Percentiles rank a stretch among this genome's conserved stretches.
phyloP scores from a whole-genome alignment of 2,797 vertebrate species.

The Xyrichtys novacula region DNA sequence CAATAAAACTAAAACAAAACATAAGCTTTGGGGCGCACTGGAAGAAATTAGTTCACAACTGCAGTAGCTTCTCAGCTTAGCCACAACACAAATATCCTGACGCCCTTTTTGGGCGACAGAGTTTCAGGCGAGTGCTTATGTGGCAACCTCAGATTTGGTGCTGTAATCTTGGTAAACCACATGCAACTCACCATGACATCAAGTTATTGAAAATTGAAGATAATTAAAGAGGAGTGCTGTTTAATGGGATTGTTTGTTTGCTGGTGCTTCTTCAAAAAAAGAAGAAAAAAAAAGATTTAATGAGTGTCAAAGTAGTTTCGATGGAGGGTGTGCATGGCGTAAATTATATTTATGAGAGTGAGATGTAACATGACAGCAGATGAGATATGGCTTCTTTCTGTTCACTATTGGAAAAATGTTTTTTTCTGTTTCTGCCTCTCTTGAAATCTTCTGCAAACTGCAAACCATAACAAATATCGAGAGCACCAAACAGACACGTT shows the following conservation, averaged over 20 bases:
- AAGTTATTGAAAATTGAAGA: constrained; percentile 25
- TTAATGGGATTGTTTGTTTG: constrained; percentile 31
- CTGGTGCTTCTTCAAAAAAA: constrained; percentile 2
- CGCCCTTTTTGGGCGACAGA: constrained; percentile 35
- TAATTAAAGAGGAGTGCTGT: constrained; percentile 33
- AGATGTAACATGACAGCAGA: constrained; percentile 1
- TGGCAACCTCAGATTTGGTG: constrained; percentile 25
- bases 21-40: constrained; percentile 50
- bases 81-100: constrained; percentile 56
- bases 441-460: background rate
- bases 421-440: background rate
- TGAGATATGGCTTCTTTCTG: background rate
- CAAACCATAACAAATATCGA: constrained; percentile 19
- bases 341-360: constrained; percentile 21
- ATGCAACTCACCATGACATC: constrained; percentile 41
- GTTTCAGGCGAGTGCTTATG: constrained; percentile 18
- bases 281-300: constrained; percentile 22
- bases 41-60: constrained; percentile 71
- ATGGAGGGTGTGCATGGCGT: constrained; percentile 1
- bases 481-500: constrained; percentile 19
- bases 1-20: constrained; percentile 75
- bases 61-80: constrained; percentile 63
- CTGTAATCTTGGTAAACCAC: constrained; percentile 51
- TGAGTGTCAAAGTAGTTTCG: constrained; percentile 16
- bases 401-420: background rate